These are phyloP conservation scores for Chaetura pelagica DNA, from an alignment of 2,113 vertebrate species.

Conservation along the genomic window DNA sequence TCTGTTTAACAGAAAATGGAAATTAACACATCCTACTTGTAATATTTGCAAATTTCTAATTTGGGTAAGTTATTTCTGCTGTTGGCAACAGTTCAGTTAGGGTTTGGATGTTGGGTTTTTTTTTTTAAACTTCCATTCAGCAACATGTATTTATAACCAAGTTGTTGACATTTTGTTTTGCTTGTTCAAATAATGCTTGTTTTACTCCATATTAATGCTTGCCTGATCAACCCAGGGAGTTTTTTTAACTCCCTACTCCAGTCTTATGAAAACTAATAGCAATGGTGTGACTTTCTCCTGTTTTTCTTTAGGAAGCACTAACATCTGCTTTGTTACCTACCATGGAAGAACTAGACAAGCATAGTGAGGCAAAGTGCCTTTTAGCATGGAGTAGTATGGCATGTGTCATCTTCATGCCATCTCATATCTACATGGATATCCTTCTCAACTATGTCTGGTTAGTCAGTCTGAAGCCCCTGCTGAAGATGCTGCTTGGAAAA, in stretches of 20 bases:
- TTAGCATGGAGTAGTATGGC: not conserved
- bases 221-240: not conserved
- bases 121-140: not conserved
- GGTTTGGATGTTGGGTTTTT: accelerated
- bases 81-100: not conserved
- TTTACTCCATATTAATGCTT: not conserved
- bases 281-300: not conserved
- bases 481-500: not conserved
- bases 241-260: not conserved
- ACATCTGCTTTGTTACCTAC: not conserved
- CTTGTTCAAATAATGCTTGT: not conserved
- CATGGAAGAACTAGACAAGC: not conserved
- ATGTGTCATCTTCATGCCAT: not conserved
- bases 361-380: not conserved
- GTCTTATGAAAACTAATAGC: not conserved
- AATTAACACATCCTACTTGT: not conserved
- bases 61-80: not conserved
- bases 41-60: not conserved
- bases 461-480: not conserved
- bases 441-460: not conserved
- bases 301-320: not conserved
- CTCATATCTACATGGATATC: not conserved
- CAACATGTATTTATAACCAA: not conserved
- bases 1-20: constrained; percentile 8
- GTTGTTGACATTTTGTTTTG: not conserved